phyloP scores from a whole-genome alignment of 2,888 invertebrate genomes.

The Meghimatium bilineatum region DNA sequence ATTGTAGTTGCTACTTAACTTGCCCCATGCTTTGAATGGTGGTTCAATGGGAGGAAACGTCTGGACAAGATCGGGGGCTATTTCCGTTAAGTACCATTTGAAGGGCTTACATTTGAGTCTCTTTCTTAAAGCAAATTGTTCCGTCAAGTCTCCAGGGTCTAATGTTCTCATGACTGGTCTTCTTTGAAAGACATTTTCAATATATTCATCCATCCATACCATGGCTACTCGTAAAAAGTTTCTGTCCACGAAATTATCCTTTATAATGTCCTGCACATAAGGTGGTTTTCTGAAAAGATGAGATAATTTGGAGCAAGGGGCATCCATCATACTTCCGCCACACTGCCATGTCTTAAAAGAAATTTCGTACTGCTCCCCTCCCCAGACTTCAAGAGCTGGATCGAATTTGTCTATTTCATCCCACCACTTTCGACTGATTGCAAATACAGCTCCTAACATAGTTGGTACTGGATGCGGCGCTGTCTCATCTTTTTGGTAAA shows the following conservation, averaged over 20 bases:
- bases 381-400: constrained; percentile 98
- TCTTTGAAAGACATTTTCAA: no score
- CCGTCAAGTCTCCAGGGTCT: no score
- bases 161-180: no score
- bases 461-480: constrained; percentile 46
- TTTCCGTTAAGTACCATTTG: constrained; percentile 26
- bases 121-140: no score
- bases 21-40: constrained; percentile 3
- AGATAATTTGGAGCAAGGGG: no score
- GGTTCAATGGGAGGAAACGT: constrained; percentile 11
- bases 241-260: no score
- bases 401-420: constrained; percentile 96
- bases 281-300: no score
- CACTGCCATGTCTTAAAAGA: constrained; percentile 85
- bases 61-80: constrained; percentile 29
- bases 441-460: constrained; percentile 82
- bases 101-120: constrained; percentile 41
- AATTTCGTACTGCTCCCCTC: constrained; percentile 79
- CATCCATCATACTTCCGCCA: constrained; percentile 58
- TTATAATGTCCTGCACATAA: no score
- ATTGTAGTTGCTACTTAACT: no score
- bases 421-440: constrained; percentile 94
- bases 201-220: no score
- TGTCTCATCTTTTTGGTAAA: constrained; percentile 1
- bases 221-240: no score